Evolutionary conservation across 2,888 invertebrate genomes (phyloP).

Genomic region (Panzeria rudis): DNA sequence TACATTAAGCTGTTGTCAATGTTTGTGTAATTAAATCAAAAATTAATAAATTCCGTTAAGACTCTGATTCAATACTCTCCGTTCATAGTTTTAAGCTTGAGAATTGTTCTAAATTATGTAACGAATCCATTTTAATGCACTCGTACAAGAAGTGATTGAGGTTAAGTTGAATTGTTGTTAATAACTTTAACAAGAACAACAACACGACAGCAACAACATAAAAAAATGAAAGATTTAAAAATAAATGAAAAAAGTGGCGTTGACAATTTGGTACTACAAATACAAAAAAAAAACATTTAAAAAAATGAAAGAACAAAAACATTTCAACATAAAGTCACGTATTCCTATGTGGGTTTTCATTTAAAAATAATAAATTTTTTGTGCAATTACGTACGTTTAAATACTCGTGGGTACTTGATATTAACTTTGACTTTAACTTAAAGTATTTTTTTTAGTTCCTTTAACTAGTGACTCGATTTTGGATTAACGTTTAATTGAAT

Average conservation of each 20-base stretch:
- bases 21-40: neutral
- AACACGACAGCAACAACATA: constrained; percentile 19
- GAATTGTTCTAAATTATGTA: constrained; percentile 59
- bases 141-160: constrained; percentile 58
- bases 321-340: constrained; percentile 65
- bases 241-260: constrained; percentile 34
- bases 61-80: neutral
- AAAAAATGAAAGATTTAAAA: constrained; percentile 15
- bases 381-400: constrained; percentile 34
- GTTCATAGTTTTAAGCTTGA: constrained; percentile 26
- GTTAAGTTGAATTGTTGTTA: constrained; percentile 60
- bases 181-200: constrained; percentile 56
- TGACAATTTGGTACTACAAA: constrained; percentile 58
- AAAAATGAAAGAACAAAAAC: constrained; percentile 35
- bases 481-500: constrained; percentile 51
- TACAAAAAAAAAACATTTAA: neutral
- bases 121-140: constrained; percentile 57
- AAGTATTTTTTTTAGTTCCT: constrained; percentile 43
- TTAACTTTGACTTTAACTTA: constrained; percentile 51
- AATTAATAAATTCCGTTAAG: constrained; percentile 1
- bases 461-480: constrained; percentile 46
- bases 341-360: constrained; percentile 66
- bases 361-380: constrained; percentile 43
- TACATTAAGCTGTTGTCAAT: no score
- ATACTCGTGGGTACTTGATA: constrained; percentile 59